A percentile compares a stretch with the other conserved stretches of the same genome.
Conservation (phyloP, 1,140 invertebrate species). For the Colletes latitarsis region DNA sequence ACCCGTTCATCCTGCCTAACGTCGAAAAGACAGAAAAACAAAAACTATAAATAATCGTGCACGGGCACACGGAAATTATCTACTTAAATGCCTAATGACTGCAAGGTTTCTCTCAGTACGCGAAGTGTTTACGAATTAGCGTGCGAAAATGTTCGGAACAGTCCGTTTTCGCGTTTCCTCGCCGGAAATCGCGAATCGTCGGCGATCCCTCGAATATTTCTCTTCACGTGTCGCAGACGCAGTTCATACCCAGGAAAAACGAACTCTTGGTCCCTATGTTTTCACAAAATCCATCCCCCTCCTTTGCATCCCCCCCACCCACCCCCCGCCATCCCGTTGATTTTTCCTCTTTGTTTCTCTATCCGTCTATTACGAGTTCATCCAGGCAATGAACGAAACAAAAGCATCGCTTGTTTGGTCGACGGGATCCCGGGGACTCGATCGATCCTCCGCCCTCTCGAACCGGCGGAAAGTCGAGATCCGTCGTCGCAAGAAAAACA, state of each 20-base stretch:
- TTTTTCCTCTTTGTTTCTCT: constrained; percentile 6
- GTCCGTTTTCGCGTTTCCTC: background rate
- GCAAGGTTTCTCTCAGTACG: constrained; percentile 56
- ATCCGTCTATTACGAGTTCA: constrained; percentile 31
- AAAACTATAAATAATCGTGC: background rate
- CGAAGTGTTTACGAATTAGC: constrained; percentile 24
- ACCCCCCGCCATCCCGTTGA: background rate
- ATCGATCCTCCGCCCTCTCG: background rate
- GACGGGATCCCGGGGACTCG: background rate
- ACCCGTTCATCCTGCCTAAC: background rate
- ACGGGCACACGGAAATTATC: background rate
- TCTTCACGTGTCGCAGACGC: constrained; percentile 20
- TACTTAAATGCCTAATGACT: constrained; percentile 31
- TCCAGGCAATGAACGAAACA: constrained; percentile 30
- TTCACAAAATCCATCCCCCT: constrained; percentile 51
- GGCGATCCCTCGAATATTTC: background rate
- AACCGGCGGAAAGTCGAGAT: background rate
- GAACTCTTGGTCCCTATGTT: constrained; percentile 73
- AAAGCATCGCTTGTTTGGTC: background rate
- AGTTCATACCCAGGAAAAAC: constrained; percentile 57
- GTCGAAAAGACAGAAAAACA: background rate
- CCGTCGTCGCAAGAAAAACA: background rate
- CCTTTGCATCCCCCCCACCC: background rate
- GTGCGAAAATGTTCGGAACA: constrained; percentile 34
- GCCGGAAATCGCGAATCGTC: background rate